A percentile compares a stretch with the other conserved stretches of the same genome.
These are phyloP conservation scores for Crepidodera aurea DNA, from an alignment of 2,888 invertebrate genomes.

Conservation along the genomic window DNA sequence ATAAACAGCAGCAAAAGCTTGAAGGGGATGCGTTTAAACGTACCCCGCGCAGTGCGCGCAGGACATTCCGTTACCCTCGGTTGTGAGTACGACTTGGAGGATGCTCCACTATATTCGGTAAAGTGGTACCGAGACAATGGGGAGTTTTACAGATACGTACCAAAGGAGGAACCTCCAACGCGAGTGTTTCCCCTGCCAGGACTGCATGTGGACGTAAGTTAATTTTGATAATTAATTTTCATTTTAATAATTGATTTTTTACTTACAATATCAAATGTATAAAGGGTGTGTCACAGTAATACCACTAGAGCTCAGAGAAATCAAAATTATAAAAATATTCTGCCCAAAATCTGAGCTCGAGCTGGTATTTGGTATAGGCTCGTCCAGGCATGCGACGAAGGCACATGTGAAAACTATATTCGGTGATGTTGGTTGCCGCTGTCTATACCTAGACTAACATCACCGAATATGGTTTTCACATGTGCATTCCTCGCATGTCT, in stretches of 20 bases:
- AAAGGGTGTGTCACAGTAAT: too few relatives aligned
- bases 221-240: background rate
- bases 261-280: background rate
- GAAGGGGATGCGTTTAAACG: constrained; percentile 56
- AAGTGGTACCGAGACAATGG: constrained; percentile 78
- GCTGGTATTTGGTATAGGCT: too few relatives aligned
- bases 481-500: too few relatives aligned
- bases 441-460: too few relatives aligned
- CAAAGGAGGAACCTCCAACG: constrained; percentile 74
- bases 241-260: background rate
- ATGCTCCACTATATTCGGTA: constrained; percentile 74
- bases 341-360: too few relatives aligned
- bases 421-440: too few relatives aligned
- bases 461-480: too few relatives aligned
- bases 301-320: too few relatives aligned
- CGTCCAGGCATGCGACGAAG: too few relatives aligned
- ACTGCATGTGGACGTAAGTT: constrained; percentile 76
- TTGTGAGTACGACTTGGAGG: constrained; percentile 60
- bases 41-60: constrained; percentile 58
- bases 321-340: too few relatives aligned
- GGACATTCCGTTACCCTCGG: constrained; percentile 60
- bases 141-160: constrained; percentile 80
- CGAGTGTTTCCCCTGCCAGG: constrained; percentile 74
- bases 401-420: too few relatives aligned
- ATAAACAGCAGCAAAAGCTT: constrained; percentile 55